Conservation (phyloP, 2,888 invertebrate genomes). For the Brassicogethes aeneus region DNA sequence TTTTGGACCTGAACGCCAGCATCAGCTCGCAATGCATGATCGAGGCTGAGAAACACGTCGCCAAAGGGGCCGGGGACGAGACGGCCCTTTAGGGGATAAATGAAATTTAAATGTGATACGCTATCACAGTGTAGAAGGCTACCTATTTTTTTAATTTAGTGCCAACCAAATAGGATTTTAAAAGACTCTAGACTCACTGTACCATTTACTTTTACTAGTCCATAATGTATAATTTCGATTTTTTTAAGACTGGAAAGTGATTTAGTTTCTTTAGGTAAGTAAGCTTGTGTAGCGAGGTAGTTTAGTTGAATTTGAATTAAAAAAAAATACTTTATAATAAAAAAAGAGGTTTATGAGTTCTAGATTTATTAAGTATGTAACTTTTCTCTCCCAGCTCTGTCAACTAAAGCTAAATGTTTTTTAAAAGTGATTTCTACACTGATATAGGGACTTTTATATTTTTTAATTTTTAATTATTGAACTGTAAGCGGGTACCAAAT, state of each 20-base stretch:
- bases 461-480: conserved; percentile 4
- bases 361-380: no score
- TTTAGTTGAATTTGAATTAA: no score
- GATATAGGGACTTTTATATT: conserved; percentile 21
- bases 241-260: no score
- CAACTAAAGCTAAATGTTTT: conserved; percentile 2
- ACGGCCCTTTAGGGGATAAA: conserved; percentile 33
- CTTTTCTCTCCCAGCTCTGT: not conserved
- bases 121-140: conserved; percentile 32
- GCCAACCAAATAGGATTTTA: conserved; percentile 22
- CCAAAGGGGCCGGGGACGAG: no score
- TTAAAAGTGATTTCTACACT: conserved; percentile 24
- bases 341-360: conserved; percentile 21
- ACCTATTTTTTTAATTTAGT: conserved; percentile 26
- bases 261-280: no score
- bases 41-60: no score
- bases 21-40: conserved; percentile 46
- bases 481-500: conserved; percentile 32
- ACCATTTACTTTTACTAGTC: conserved; percentile 9
- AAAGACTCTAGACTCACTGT: conserved; percentile 16
- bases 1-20: no score
- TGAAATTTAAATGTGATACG: conserved; percentile 26
- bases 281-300: no score
- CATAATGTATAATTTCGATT: conserved; percentile 4
- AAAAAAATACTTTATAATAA: no score